phyloP scores from a whole-genome alignment of 2,888 invertebrate species.

The Ceraclea dissimilis region DNA sequence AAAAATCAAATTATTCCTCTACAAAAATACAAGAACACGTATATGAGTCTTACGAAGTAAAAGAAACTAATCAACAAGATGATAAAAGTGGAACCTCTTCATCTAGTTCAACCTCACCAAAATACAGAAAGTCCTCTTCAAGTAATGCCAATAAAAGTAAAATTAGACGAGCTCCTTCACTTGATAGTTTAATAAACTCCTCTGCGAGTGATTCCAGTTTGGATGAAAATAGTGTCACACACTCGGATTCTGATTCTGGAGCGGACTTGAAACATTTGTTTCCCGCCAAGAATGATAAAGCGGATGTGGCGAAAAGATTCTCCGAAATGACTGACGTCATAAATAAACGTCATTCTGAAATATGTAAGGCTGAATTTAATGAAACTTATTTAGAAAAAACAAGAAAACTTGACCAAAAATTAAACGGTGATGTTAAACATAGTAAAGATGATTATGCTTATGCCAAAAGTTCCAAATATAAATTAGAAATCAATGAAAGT shows the following conservation, averaged over 20 bases:
- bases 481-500: slow-evolving; percentile 6
- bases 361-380: slow-evolving; percentile 23
- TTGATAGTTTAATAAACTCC: slow-evolving; percentile 63
- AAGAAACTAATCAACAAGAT: slow-evolving; percentile 13
- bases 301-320: slow-evolving; percentile 30
- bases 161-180: slow-evolving; percentile 45
- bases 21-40: slow-evolving; percentile 23
- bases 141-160: slow-evolving; percentile 13
- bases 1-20: slow-evolving; percentile 12
- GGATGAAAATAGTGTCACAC: slow-evolving; percentile 51
- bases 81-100: slow-evolving; percentile 19
- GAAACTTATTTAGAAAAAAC: slow-evolving; percentile 26
- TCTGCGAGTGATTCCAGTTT: slow-evolving; percentile 56
- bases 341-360: slow-evolving; percentile 29
- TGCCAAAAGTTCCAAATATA: slow-evolving; percentile 12
- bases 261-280: slow-evolving; percentile 52
- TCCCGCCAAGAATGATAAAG: slow-evolving; percentile 13
- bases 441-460: slow-evolving; percentile 9
- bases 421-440: slow-evolving; percentile 17
- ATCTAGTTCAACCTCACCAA: slow-evolving; percentile 18
- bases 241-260: slow-evolving; percentile 58
- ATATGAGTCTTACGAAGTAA: slow-evolving; percentile 23
- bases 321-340: slow-evolving; percentile 35
- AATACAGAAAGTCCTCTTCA: slow-evolving; percentile 23
- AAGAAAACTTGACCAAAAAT: slow-evolving; percentile 25